A percentile compares a stretch with the other conserved stretches of the same genome.
These are phyloP conservation scores for Epinotia bilunana DNA, from an alignment of 2,888 invertebrate genomes.

Conservation along the genomic window DNA sequence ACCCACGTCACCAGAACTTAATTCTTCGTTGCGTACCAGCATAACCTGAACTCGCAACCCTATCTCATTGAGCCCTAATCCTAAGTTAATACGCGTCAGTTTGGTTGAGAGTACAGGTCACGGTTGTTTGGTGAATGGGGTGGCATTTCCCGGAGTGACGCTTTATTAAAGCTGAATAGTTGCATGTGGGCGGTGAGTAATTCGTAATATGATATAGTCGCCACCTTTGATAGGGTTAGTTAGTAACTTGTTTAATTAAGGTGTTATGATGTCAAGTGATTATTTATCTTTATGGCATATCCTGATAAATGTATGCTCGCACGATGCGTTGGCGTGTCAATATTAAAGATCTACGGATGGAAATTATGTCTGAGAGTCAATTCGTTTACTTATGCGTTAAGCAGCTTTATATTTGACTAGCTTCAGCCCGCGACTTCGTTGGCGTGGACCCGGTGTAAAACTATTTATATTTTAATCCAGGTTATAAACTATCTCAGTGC, in stretches of 20 bases:
- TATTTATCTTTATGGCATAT: constrained; percentile 26
- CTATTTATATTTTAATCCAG: too few relatives aligned
- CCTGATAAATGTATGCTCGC: background rate
- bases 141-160: constrained; percentile 35
- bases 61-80: background rate
- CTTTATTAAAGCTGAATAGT: constrained; percentile 41
- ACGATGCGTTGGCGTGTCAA: too few relatives aligned
- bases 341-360: too few relatives aligned
- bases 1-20: constrained; percentile 44
- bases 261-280: constrained; percentile 16
- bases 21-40: constrained; percentile 37
- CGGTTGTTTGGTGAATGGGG: constrained; percentile 4
- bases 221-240: constrained; percentile 32
- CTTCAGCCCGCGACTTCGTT: too few relatives aligned
- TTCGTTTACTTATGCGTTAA: too few relatives aligned
- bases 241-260: constrained; percentile 29
- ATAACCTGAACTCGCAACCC: background rate
- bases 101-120: background rate
- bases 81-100: background rate
- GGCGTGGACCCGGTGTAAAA: too few relatives aligned
- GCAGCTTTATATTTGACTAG: too few relatives aligned
- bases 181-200: constrained; percentile 38
- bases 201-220: constrained; percentile 34
- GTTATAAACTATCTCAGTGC: too few relatives aligned
- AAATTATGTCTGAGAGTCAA: too few relatives aligned